A percentile compares a stretch with the other conserved stretches of the same genome.
Conservation (phyloP, 2,113 vertebrate genomes). For the Clarias macrocephalus region DNA sequence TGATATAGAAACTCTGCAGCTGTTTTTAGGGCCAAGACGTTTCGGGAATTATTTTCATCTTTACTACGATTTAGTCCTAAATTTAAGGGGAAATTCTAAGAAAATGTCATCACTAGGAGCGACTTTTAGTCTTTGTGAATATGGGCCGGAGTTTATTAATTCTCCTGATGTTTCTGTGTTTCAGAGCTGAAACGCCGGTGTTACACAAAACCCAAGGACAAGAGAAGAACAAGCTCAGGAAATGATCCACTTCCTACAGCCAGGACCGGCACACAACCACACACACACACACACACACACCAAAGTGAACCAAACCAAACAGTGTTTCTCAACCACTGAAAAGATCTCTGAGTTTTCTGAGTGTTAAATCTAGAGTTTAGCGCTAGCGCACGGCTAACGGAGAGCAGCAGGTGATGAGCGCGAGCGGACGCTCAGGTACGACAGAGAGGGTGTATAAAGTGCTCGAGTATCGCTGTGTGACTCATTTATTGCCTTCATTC, state of each 20-base stretch:
- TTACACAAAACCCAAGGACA: not conserved
- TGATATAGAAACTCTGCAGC: too few relatives aligned
- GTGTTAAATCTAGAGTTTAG: not conserved
- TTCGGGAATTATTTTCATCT: too few relatives aligned
- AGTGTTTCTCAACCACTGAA: not conserved
- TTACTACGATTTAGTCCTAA: too few relatives aligned
- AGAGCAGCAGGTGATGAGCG: too few relatives aligned
- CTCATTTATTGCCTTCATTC: not conserved
- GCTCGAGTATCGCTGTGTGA: not conserved
- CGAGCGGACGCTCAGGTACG: not conserved
- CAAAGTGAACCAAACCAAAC: not conserved
- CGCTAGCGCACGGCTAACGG: not conserved
- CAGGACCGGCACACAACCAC: not conserved
- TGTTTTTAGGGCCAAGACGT: too few relatives aligned
- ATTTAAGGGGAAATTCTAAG: too few relatives aligned
- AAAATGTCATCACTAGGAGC: too few relatives aligned
- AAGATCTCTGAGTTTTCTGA: not conserved
- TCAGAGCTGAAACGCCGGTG: not conserved
- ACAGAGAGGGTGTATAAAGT: not conserved
- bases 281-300: conserved; percentile 3
- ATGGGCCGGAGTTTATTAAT: not conserved
- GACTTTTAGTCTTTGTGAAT: not conserved
- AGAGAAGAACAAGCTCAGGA: not conserved
- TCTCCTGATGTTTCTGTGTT: not conserved
- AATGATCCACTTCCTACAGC: conserved; percentile 15